Base-by-base conservation (phyloP, 2,797 vertebrate species). In the Pseudotriccus pelzelni region DNA sequence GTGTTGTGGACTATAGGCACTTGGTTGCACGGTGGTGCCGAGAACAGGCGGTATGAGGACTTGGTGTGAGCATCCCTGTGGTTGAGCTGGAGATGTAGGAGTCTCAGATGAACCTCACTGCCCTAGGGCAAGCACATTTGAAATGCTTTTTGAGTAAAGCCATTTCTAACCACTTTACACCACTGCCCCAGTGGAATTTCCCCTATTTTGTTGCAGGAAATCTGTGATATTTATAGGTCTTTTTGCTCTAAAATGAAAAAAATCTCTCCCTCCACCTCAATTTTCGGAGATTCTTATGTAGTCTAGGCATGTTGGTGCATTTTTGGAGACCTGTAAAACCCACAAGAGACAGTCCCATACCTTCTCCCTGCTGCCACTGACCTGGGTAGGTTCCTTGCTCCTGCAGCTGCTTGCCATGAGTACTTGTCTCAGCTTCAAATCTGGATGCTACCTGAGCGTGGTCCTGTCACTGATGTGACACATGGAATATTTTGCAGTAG, bases 381-480 rank as follows among this genome's bases (percentile, higher is more conserved):
- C 21, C 25, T 60, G 64, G 34, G 47, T 28, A 63, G 10, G 23
- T 37, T 70, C 44, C 14, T 87, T 49, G 20, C 27, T 41, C 39
- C 62, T 84, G 34, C n/a, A 63, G 25, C 25, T 9, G 0, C 50
- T 73, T 67, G 46, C 27, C 23, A 9, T 0, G 0, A 24, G 10
- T 36, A 13, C 20, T 72, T 5, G 0, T 44, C n/a, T 62, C 6
- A 6, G 25, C 52, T 78, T 83, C 64, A 44, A 0, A 59, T 47
- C 30, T 63, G 60, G 60, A 55, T 27, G 8, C 9, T 74, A 25
- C 44, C 36, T 72, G 70, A 27, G 9, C 34, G 70, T 82, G 41
- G 6, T 59, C n/a, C 37, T 22, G 5, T 27, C 28, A 6, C 37
- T 3, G 2, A 4, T 64, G 30, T 14, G 23, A 17, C 36, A 50